These are phyloP conservation scores for Etheostoma nigrum DNA, from an alignment of 2,797 vertebrate species.

Conservation along the genomic window DNA sequence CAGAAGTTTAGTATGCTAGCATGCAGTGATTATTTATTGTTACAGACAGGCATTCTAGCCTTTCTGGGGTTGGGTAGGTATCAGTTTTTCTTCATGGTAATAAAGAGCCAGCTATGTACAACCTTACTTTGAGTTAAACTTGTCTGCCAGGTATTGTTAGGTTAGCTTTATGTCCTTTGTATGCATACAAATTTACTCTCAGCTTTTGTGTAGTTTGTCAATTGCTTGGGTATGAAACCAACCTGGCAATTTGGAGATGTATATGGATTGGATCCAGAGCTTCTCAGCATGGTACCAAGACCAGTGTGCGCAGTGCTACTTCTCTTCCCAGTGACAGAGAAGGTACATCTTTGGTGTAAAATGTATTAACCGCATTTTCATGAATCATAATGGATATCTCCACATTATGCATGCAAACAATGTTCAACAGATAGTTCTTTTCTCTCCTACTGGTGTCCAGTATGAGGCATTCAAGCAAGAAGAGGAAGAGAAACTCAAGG, in stretches of 20 bases:
- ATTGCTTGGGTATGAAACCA: constrained; percentile 90
- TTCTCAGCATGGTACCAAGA: constrained; percentile 93
- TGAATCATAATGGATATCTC: background rate
- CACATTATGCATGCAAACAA: background rate
- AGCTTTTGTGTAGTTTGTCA: constrained; percentile 88
- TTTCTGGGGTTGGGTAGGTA: background rate
- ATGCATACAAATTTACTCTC: constrained; percentile 25
- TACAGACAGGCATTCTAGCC: background rate
- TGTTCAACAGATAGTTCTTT: background rate
- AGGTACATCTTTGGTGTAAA: constrained; percentile 81
- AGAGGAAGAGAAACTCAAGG: constrained; percentile 93
- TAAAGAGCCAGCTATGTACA: background rate
- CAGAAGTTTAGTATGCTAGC: background rate
- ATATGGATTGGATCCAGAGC: constrained; percentile 94
- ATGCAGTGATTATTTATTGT: background rate
- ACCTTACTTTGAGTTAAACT: constrained; percentile 13
- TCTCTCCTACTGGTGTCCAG: constrained; percentile 74
- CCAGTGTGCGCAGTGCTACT: constrained; percentile 95
- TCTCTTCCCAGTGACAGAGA: constrained; percentile 97
- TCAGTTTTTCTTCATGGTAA: background rate
- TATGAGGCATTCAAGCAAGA: constrained; percentile 95
- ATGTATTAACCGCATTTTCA: background rate
- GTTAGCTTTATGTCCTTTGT: background rate
- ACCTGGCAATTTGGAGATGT: constrained; percentile 98
- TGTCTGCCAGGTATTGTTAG: background rate